Evolutionary conservation across 1,140 invertebrate genomes (phyloP), one percentile per base, ranked within the genome.

Genomic region (Saxidomus purpurata): DNA sequence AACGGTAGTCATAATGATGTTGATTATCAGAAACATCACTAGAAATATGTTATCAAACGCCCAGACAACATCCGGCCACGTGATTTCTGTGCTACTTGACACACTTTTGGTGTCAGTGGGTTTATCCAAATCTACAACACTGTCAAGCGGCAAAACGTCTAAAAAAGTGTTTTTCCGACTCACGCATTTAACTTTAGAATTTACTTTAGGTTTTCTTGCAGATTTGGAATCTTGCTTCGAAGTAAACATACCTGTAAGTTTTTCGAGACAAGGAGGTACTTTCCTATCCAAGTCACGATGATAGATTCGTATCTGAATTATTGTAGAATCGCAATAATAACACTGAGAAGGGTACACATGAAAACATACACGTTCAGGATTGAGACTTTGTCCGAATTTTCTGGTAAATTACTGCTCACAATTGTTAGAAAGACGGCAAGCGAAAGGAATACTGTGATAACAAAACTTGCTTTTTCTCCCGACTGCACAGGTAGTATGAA

Each of bases 401-500:
- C 96, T 9, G 97, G 96, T 94, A 97, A 96, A 81, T 96, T 96
- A 89, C 97, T 96, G 34, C 96, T 96, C 67, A 97, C 96, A 85
- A 96, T 96, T 80, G 97, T 94, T 95, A 97, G 96, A 97, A 59
- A 63, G 28, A 97, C 96, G 61, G 96, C 96, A 90, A 97, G 96
- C 4, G 97, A 96, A 11, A 97, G 94, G 9, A 97, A 94, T 19
- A 97, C 96, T 8, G 97, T 97, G 38, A 97, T 94, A n/a, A 96
- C 96, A 28, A 97, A 95, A 17, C 96, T 95, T 69, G 97, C 96
- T 93, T 97, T 97, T 92, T 97, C 96, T 0, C 96, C 96, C 2
- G 96, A 96, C 86, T 96, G 96, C 0, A 97, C 96, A n/a, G 97
- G 97, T 55, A 97, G 94, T 89, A 96, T 96, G 93, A 97, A 97